Evolutionary conservation across 2,888 invertebrate species (phyloP), one percentile per base, ranked within the genome.

Genomic region (Cordilura impudica): DNA sequence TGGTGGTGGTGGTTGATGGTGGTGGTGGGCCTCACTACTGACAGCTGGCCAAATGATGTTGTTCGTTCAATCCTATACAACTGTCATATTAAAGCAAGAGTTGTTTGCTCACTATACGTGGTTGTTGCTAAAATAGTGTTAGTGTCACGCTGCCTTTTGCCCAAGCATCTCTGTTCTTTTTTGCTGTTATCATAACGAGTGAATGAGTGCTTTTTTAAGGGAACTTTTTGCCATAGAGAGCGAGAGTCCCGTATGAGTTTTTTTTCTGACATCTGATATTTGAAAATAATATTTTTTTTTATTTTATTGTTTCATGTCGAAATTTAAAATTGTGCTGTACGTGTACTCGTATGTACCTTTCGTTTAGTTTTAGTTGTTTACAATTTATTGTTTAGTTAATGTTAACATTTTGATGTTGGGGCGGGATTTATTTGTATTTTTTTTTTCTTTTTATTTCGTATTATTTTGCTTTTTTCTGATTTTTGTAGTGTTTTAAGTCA

Each of bases 361-460:
- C 35, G n/a, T 39, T 5, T 39, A 39, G 35, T 39, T 39, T 39
- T 4, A 39, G 35, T 39, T 35, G 35, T 35, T 39, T n/a, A 39
- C 12, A 39, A 39, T 39, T n/a, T 39, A 39, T 39, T 29, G n/a
- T 14, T 18, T 29, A 31, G 47, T 74, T 49, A 29, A 26, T 67
- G 23, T 31, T 63, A 8, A 54, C 10, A 12, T 70, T 65, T 19
- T 72, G n/a, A 72, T 56, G 65, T 66, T 63, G 73, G 82, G 82
- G 82, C 82, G 81, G 78, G 82, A 81, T 81, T 82, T 70, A 71
- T 18, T 45, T 61, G 78, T 63, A 81, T 81, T 82, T 70, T 67
- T 18, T 45, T 61, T 75, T 63, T 67, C 66, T 60, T 16, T 67
- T 75, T 39, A 53, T 60, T 35, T 31, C 10, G n/a, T n/a, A n/a